Evolutionary conservation across 2,113 vertebrate genomes (phyloP).

Genomic region (Gopherus evgoodei): DNA sequence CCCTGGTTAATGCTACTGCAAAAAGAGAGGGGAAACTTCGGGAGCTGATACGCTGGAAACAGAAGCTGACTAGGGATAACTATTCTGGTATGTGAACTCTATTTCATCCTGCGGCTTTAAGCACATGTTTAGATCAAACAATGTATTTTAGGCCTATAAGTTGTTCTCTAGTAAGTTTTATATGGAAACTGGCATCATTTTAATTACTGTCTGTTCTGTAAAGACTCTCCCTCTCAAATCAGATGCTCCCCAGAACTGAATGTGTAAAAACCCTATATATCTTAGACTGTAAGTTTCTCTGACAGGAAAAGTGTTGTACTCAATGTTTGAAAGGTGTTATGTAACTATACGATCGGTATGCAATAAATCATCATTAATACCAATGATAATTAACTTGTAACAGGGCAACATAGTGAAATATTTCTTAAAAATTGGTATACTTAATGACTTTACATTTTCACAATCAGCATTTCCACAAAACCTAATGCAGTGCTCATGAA

Average conservation of each 20-base stretch:
- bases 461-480: constrained; percentile 3
- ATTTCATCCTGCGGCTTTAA: constrained; percentile 21
- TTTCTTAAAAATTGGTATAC: neutral
- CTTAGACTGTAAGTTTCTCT: neutral
- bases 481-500: rapidly evolving
- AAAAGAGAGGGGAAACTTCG: constrained; percentile 46
- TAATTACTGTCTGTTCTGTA: neutral
- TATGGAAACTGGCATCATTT: neutral
- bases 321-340: neutral
- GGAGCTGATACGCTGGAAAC: constrained; percentile 51
- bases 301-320: neutral
- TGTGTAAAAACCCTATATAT: neutral
- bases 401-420: neutral
- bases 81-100: constrained; percentile 21
- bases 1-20: neutral
- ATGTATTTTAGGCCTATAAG: neutral
- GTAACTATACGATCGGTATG: neutral
- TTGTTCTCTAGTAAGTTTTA: constrained; percentile 15
- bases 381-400: neutral
- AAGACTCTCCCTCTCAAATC: neutral
- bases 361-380: neutral
- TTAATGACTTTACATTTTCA: neutral
- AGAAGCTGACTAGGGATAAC: constrained; percentile 52
- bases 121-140: constrained; percentile 13
- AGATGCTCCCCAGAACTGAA: neutral